Evolutionary conservation across 2,797 vertebrate species (phyloP).

Genomic region (Ctenosaura bakeri): DNA sequence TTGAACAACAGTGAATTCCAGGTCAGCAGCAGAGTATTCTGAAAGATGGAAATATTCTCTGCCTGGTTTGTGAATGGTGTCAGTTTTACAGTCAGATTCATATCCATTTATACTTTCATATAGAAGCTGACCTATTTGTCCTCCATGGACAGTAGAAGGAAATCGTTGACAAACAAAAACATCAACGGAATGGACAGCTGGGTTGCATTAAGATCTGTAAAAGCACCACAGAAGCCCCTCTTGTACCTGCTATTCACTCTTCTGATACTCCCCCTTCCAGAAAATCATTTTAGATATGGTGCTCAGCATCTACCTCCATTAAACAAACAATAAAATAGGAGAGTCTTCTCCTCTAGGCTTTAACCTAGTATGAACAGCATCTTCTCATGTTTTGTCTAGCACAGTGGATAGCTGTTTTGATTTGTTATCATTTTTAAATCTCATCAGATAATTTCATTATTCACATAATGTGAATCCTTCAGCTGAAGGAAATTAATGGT

Average conservation of each 20-base stretch:
- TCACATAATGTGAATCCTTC: constrained; percentile 3
- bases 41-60: not conserved
- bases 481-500: constrained; percentile 29
- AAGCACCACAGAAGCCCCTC: not conserved
- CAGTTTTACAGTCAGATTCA: not conserved
- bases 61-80: not conserved
- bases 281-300: not conserved
- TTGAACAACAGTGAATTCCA: constrained; percentile 1
- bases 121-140: not conserved
- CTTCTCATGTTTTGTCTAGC: not conserved
- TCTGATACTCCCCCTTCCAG: not conserved
- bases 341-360: not conserved
- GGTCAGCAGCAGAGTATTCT: not conserved
- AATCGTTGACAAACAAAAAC: no score
- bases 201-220: not conserved
- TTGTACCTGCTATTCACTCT: no score
- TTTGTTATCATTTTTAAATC: constrained; percentile 1
- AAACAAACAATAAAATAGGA: not conserved
- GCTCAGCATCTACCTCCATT: not conserved
- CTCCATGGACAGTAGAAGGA: no score
- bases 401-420: not conserved
- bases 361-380: not conserved
- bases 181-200: not conserved
- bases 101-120: not conserved
- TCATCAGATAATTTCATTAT: not conserved